phyloP scores from a whole-genome alignment of 2,113 vertebrate species.

The Neofelis nebulosa region DNA sequence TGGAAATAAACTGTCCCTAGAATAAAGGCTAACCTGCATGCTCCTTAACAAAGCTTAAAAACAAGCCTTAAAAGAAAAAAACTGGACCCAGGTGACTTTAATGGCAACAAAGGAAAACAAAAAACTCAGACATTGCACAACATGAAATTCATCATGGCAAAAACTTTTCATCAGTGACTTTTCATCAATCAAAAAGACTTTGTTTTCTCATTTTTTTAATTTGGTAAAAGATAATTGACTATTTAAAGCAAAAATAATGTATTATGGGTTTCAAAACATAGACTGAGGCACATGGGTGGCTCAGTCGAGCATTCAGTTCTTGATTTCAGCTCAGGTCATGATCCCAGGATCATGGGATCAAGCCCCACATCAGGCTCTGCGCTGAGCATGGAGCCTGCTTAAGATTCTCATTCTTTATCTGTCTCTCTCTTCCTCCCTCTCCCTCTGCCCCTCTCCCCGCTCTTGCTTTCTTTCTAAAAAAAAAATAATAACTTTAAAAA shows the following conservation, averaged over 20 bases:
- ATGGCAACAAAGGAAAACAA: background rate
- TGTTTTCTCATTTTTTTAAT: background rate
- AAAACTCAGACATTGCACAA: background rate
- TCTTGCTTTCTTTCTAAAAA: too few species aligned
- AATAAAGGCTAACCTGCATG: background rate
- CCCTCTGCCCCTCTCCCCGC: too few species aligned
- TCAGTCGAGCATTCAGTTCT: too few species aligned
- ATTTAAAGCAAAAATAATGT: background rate
- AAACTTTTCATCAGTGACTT: background rate
- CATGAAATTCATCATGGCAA: background rate
- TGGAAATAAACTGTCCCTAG: background rate
- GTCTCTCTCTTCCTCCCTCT: too few species aligned
- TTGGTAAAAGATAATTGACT: background rate
- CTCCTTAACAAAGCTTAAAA: background rate
- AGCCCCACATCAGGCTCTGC: too few species aligned
- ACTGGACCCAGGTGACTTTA: background rate
- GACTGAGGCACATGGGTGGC: too few species aligned
- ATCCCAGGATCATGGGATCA: too few species aligned
- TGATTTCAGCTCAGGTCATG: too few species aligned
- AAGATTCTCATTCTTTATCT: too few species aligned
- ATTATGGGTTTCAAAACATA: background rate
- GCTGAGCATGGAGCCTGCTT: too few species aligned
- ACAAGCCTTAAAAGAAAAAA: background rate
- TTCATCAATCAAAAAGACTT: background rate
- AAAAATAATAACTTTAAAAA: too few species aligned